Base-by-base conservation (phyloP, 2,113 vertebrate genomes). In the Pagrus major region DNA sequence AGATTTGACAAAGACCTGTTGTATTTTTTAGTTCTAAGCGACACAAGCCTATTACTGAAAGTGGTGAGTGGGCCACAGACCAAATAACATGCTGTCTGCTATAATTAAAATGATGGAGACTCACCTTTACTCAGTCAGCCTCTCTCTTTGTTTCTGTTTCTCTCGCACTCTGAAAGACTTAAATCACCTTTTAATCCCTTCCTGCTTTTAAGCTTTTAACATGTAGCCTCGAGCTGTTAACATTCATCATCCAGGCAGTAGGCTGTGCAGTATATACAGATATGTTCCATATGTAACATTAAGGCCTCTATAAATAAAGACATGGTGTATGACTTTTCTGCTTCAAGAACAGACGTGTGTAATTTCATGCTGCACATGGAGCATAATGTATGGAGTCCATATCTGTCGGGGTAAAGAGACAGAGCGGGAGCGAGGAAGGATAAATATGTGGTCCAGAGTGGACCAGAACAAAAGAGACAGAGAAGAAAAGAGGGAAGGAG, bases 301-400 rank as follows among this genome's bases (percentile, higher is more conserved):
- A 35, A 9, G 10, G 54, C 59, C 37, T 67, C 25, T 60, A 64
- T 84, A 81, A 84, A 76, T 70, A 76, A 65, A 76, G 49, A 72
- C 18, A 18, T 3, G 29, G 23, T 35, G 61, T 42, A 23, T 8
- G 25, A 41, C 31, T 23, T 44, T 33, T 21, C 49, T 15, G 41
- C 51, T 25, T 31, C 46, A 58, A 63, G 44, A 35, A 27, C 20
- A 67, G 41, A 52, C 33, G 15, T 35, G 60, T 77, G 76, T 23
- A 12, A 74, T 77, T 76, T 71, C 44, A 71, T 14, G 41, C 4
- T 12, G 68, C 29, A 20, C 33, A 67, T 52, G 20, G 68, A 65
- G 33, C 29, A 2, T 66, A 44, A 79, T 35, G 52, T 47, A 60
- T 20, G 59, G 47, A 51, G 55, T 67, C 58, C 54, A 73, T 71